Base-by-base conservation (phyloP, 2,113 vertebrate genomes). In the Theropithecus gelada region DNA sequence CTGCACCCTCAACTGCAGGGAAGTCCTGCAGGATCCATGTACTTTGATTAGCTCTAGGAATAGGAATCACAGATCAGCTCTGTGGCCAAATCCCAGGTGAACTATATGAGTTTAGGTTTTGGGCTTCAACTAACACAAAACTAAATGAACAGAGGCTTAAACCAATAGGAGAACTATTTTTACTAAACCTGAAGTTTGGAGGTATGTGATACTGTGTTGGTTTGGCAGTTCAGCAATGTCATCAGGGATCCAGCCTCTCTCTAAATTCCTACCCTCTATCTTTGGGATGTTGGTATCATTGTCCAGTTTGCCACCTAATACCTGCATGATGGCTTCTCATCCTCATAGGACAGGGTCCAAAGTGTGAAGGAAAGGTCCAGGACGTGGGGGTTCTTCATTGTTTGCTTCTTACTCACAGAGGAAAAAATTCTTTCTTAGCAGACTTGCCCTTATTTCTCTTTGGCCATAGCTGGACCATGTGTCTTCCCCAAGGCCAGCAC, bases 191-290 rank as follows among this genome's bases (percentile, higher is more conserved):
- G 66, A 25, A 20, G 0, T 35, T 32, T 57, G 59, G 32, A 5
- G 12, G 66, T 1, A 4, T 50, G 22, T 12, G 45, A 64, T 40
- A 6, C 23, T 3, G 0, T 7, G 10, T 43, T 52, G 38, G 20
- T 48, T 50, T 10, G 66, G 55, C 76, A 70, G 38, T 3, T 61
- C 11, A 3, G 1, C 59, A 0, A 0, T 13, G n/a, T 72, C 35
- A 38, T 45, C 35, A 3, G 27, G 17, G 10, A 11, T 40, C 52
- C 20, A 0, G 2, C 30, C 20, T 92, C 30, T 22, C 32, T 86
- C 55, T 22, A 16, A 4, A 6, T 83, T n/a, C 16, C 59, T 13
- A 18, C 45, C 17, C 55, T 70, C 50, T 30, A 10, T 18, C 40
- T 40, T 40, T 3, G 13, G 16, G 4, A 10, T 30, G 16, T 79